These are phyloP conservation scores for Engraulis encrasicolus DNA, from an alignment of 2,113 vertebrate species.

Conservation along the genomic window DNA sequence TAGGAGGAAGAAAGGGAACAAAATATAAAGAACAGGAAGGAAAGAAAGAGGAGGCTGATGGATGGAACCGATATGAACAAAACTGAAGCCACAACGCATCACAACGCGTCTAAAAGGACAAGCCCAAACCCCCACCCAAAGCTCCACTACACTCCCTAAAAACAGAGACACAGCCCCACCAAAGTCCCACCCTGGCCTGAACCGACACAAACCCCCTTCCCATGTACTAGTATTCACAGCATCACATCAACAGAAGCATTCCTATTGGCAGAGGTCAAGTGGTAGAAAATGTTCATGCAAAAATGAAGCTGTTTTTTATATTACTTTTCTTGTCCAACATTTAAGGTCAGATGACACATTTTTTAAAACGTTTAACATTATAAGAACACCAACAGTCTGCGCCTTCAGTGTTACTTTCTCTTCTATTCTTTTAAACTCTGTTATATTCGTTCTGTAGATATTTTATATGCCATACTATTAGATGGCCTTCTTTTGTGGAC, in stretches of 20 bases:
- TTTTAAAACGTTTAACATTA: conserved; percentile 35
- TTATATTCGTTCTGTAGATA: conserved; percentile 64
- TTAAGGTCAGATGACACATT: neutral
- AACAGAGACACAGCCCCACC: neutral
- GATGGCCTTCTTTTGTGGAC: conserved; percentile 32
- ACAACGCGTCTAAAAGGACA: neutral
- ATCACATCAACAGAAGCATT: conserved; percentile 71
- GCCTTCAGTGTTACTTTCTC: conserved; percentile 65
- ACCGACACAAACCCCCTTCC: neutral
- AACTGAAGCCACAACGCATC: neutral
- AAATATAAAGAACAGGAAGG: neutral
- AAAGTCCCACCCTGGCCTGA: neutral
- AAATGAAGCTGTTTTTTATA: conserved; percentile 65
- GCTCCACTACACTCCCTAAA: neutral
- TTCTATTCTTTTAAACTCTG: neutral
- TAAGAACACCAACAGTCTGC: conserved; percentile 83
- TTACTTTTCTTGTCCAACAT: neutral
- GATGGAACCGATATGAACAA: neutral
- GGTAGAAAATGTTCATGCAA: conserved; percentile 85
- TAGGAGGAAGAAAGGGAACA: neutral
- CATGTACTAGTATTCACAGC: conserved; percentile 35
- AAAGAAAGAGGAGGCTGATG: neutral
- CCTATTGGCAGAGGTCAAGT: conserved; percentile 68
- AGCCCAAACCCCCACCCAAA: neutral
- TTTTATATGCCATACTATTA: conserved; percentile 70